Conservation (phyloP, 2,888 invertebrate genomes). For the Deroplatys truncata region DNA sequence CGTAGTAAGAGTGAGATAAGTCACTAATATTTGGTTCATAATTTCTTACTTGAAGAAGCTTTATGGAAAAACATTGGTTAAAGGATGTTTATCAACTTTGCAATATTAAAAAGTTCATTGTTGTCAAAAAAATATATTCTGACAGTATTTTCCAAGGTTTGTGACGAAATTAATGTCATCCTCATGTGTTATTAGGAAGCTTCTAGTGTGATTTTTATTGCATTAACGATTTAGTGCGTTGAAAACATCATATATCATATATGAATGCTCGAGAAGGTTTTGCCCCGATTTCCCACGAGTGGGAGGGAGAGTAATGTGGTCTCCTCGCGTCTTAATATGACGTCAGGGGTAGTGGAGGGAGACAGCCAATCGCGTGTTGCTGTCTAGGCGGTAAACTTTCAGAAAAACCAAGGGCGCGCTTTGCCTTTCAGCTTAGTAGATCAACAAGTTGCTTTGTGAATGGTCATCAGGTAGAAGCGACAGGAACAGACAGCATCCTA, state of each 20-base stretch:
- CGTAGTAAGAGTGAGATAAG: no score
- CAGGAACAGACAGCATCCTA: background rate
- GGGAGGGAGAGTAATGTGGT: background rate
- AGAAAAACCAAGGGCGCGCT: slow-evolving; percentile 10
- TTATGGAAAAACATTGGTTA: no score
- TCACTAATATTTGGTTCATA: no score
- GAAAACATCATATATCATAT: background rate
- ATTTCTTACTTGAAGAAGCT: no score
- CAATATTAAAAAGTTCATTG: no score
- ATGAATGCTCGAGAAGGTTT: background rate
- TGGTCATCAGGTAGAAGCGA: background rate
- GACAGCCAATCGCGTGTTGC: background rate
- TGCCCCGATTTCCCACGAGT: background rate
- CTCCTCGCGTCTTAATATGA: background rate
- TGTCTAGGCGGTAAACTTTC: background rate
- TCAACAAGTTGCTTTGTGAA: background rate
- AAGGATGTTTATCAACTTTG: no score
- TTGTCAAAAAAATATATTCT: no score
- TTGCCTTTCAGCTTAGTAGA: background rate
- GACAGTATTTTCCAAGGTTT: no score
- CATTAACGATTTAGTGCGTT: background rate
- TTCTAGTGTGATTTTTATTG: background rate
- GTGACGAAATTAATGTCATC: no score
- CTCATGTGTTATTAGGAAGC: no score
- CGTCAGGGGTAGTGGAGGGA: background rate